Evolutionary conservation across 2,797 vertebrate genomes (phyloP).

Genomic region (Chromis chromis): DNA sequence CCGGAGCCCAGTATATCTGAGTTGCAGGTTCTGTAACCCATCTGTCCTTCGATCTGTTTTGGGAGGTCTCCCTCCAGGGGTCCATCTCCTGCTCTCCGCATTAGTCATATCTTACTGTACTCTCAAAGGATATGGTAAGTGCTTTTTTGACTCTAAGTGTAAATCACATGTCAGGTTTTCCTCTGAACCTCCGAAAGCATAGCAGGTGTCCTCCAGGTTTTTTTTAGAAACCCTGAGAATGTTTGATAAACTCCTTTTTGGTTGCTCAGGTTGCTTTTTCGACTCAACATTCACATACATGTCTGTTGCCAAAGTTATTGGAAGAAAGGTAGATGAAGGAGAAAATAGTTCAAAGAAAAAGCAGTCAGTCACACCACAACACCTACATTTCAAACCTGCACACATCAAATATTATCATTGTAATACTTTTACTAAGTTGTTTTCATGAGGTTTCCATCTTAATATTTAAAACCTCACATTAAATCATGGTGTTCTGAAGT

Average conservation of each 20-base stretch:
- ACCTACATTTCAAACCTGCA: neutral
- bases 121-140: slow-evolving; percentile 46
- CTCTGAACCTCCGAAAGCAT: slow-evolving; percentile 42
- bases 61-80: slow-evolving; percentile 74
- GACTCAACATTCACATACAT: neutral
- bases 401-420: slow-evolving; percentile 8
- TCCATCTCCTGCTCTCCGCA: slow-evolving; percentile 60
- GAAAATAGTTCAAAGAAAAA: neutral
- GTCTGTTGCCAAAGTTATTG: neutral
- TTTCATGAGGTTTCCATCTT: neutral
- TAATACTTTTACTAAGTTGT: slow-evolving; percentile 14
- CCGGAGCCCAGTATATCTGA: slow-evolving; percentile 23
- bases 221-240: slow-evolving; percentile 2
- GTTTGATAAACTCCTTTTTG: neutral
- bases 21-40: slow-evolving; percentile 56
- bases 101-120: slow-evolving; percentile 62
- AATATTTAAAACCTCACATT: slow-evolving; percentile 12
- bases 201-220: slow-evolving; percentile 54
- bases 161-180: slow-evolving; percentile 62
- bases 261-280: neutral
- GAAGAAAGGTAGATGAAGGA: neutral
- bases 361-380: neutral
- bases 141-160: slow-evolving; percentile 46
- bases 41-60: slow-evolving; percentile 57
- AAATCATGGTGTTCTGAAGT: slow-evolving; percentile 4